These are phyloP conservation scores for Porphyrio hochstetteri DNA, from an alignment of 2,113 vertebrate genomes.

Conservation along the genomic window DNA sequence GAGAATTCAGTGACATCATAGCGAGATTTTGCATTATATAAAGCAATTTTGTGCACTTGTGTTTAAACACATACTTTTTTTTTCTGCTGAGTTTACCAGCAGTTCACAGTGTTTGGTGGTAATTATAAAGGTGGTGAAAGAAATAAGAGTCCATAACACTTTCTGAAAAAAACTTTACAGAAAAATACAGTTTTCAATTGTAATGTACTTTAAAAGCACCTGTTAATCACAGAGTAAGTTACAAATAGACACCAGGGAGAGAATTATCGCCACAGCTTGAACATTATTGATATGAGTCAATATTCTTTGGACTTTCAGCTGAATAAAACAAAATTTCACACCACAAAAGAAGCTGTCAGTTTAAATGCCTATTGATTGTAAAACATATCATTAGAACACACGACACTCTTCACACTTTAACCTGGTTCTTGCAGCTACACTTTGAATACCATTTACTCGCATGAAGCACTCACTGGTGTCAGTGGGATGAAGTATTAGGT, in stretches of 20 bases:
- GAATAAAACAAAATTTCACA: slow-evolving; percentile 11
- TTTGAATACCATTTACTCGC: not conserved
- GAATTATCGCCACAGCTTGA: not conserved
- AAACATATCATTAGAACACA: not conserved
- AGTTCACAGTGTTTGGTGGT: not conserved
- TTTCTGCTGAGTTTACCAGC: not conserved
- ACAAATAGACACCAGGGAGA: not conserved
- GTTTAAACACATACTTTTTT: not conserved
- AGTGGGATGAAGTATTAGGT: not conserved
- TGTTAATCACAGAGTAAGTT: slow-evolving; percentile 20
- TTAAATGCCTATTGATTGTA: slow-evolving; percentile 13
- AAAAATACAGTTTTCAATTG: not conserved
- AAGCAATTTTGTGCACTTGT: not conserved
- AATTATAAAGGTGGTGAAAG: not conserved
- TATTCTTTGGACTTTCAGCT: not conserved
- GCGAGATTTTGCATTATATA: not conserved
- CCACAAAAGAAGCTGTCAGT: not conserved
- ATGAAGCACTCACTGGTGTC: not conserved
- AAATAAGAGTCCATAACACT: not conserved
- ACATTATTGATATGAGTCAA: not conserved
- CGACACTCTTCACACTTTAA: not conserved
- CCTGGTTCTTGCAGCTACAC: not conserved
- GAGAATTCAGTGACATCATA: not conserved
- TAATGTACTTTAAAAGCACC: not conserved
- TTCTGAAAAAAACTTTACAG: not conserved